Percentiles rank a stretch among this genome's conserved stretches.
These are phyloP conservation scores for Urocynchramus pylzowi DNA, from an alignment of 2,113 vertebrate genomes.

Conservation along the genomic window DNA sequence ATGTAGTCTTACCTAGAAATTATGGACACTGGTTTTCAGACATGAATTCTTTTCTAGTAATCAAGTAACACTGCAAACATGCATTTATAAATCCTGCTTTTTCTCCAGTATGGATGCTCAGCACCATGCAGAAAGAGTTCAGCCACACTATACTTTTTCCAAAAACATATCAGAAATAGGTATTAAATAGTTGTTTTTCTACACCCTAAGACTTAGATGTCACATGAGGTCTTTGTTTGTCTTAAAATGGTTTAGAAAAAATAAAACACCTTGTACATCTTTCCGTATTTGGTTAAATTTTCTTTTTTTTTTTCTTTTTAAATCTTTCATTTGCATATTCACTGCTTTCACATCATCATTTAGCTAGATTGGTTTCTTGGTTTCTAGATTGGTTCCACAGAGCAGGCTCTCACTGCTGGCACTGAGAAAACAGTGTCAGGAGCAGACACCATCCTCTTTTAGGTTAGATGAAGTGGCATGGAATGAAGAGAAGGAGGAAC, in stretches of 20 bases:
- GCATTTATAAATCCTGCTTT: not conserved
- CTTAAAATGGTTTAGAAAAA: not conserved
- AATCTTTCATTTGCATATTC: not conserved
- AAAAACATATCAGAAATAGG: fast-evolving
- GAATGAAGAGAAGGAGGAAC: not conserved
- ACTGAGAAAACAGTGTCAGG: not conserved
- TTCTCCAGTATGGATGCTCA: not conserved
- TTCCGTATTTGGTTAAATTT: not conserved
- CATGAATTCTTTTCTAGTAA: not conserved
- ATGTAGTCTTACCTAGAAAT: not conserved
- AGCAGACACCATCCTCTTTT: not conserved
- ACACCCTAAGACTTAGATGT: not conserved
- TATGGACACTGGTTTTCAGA: not conserved
- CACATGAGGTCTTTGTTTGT: not conserved
- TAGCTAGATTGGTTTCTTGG: not conserved
- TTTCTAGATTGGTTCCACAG: not conserved
- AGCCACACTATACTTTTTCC: not conserved
- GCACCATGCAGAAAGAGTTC: not conserved
- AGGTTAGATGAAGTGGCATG: not conserved
- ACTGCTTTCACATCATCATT: not conserved
- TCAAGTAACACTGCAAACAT: not conserved
- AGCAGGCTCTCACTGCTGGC: not conserved
- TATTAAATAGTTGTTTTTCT: not conserved
- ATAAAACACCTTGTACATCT: not conserved
- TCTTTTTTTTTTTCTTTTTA: not conserved